phyloP scores from a whole-genome alignment of 2,797 vertebrate species.

The Darevskia nairensis region DNA sequence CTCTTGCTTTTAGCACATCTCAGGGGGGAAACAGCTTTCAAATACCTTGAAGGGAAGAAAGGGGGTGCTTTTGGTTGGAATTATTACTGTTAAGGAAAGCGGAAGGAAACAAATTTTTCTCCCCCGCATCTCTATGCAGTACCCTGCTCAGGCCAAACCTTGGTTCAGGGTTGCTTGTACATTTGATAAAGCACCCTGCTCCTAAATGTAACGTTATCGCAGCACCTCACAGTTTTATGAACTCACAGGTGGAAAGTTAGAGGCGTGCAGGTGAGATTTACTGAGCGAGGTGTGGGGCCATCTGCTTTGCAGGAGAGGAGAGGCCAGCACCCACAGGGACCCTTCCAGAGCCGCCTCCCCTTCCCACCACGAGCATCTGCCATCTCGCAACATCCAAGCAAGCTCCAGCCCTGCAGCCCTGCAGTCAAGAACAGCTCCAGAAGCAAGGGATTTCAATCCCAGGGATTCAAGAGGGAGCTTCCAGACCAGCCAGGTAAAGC shows the following conservation, averaged over 20 bases:
- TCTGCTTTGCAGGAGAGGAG: conserved; percentile 28
- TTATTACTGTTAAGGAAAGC: no score
- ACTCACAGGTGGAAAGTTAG: not conserved
- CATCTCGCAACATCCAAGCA: conserved; percentile 3
- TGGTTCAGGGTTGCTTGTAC: not conserved
- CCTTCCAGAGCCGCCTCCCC: conserved; percentile 2
- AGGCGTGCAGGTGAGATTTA: not conserved
- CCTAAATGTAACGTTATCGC: not conserved
- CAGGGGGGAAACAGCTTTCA: not conserved
- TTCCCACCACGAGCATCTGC: conserved; percentile 21
- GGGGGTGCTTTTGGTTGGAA: not conserved
- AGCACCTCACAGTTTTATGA: not conserved
- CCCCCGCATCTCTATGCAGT: not conserved
- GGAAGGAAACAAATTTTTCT: not conserved
- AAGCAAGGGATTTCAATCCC: conserved; percentile 6
- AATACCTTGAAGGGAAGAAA: not conserved
- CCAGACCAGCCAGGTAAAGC: conserved; percentile 71
- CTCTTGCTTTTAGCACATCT: not conserved
- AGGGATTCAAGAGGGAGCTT: conserved; percentile 40
- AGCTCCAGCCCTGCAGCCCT: not conserved
- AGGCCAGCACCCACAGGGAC: conserved; percentile 29
- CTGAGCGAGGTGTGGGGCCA: not conserved
- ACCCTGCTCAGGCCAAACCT: not conserved
- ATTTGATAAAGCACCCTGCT: not conserved
- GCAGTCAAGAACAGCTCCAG: not conserved